Evolutionary conservation across 2,113 vertebrate genomes (phyloP), one percentile per base, ranked within the genome.

Genomic region (Psittacula cyanocephala): DNA sequence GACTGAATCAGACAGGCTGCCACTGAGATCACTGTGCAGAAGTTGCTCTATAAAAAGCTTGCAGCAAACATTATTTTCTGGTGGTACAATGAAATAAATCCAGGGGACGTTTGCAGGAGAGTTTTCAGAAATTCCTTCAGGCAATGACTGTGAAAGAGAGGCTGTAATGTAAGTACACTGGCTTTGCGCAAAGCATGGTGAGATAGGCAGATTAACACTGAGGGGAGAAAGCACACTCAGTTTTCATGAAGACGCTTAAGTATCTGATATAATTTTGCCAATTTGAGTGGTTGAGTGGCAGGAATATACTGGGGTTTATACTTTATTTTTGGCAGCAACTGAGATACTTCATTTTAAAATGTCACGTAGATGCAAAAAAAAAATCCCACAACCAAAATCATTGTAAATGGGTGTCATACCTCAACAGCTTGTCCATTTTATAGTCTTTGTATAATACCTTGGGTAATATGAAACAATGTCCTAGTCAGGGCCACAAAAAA

Each of bases 111-210:
- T 92, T 88, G 65, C 88, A 92, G 88, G 72, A 93, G 67, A 88
- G 47, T 71, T 92, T 96, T 86, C 62, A 86, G 80, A 88, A 90
- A 93, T 93, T 94, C 86, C 93, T 96, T 81, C 93, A 88, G 92
- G 95, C 91, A 65, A 87, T 76, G 75, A 46, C 49, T 85, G 57
- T 84, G 90, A 74, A 90, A 90, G 76, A 75, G 82, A 57, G 41
- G 33, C 77, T 96, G 71, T 67, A 89, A 86, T 50, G 10, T 22
- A 79, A 91, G 72, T 47, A 55, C 18, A 29, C 57, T n/a, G 81
- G 80, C 83, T 92, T 91, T 88, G 65, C 79, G 80, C 69, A 65
- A 53, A 91, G 57, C 41, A 46, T 17, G 24, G 50, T 28, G 86
- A 95, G 62, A 64, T 37, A 78, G 72, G 50, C 3, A 11, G 50